phyloP scores from a whole-genome alignment of 2,113 vertebrate species.

The Sclerurus mexicanus region DNA sequence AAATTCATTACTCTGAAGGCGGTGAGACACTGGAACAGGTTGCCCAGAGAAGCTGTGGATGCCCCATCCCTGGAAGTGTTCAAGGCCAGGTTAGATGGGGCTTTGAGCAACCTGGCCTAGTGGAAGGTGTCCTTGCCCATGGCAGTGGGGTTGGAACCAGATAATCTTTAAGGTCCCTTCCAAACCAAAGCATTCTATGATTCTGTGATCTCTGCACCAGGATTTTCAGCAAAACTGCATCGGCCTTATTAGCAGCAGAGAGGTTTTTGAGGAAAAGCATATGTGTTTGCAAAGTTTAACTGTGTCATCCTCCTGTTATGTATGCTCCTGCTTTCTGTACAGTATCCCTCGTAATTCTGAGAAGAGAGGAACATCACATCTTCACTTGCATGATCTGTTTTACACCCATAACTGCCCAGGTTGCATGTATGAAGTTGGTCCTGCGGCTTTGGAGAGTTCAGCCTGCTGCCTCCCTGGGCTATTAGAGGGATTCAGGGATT shows the following conservation, averaged over 20 bases:
- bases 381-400: neutral
- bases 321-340: neutral
- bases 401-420: neutral
- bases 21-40: neutral
- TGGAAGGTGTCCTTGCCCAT: neutral
- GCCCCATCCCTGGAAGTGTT: neutral
- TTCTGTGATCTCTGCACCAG: neutral
- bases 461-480: neutral
- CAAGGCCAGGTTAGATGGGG: neutral
- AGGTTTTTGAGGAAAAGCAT: neutral
- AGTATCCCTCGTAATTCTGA: neutral
- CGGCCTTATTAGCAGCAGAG: neutral
- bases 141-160: neutral
- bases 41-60: neutral
- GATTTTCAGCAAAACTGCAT: neutral
- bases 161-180: neutral
- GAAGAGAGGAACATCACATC: neutral
- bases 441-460: neutral
- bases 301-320: neutral
- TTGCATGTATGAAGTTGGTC: accelerated
- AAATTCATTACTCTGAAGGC: neutral
- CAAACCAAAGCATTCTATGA: neutral
- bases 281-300: neutral
- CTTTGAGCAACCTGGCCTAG: neutral
- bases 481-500: neutral